Evolutionary conservation across 2,888 invertebrate species (phyloP).

Genomic region (Trypoxylon attenuatum): DNA sequence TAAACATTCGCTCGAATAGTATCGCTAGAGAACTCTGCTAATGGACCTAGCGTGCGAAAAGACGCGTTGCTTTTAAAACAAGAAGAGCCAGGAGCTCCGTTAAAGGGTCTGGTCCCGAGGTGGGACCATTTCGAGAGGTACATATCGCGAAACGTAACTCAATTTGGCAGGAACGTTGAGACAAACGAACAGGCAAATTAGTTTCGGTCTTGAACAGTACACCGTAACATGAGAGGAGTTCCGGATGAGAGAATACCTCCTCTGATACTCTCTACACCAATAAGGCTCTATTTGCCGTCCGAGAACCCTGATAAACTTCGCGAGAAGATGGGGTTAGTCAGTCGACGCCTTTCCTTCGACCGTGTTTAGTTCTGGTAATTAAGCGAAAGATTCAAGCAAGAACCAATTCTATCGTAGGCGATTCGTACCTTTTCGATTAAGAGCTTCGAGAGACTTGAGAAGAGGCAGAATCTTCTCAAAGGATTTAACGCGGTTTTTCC

Average conservation of each 20-base stretch:
- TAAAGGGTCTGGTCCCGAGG: background rate
- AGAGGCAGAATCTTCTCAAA: background rate
- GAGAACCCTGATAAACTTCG: background rate
- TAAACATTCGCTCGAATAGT: background rate
- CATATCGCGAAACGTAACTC: background rate
- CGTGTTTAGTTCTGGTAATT: background rate
- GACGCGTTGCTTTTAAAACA: background rate
- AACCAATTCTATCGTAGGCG: background rate
- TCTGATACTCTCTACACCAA: background rate
- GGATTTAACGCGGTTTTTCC: background rate
- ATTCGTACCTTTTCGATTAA: slow-evolving; percentile 13
- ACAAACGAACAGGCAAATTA: background rate
- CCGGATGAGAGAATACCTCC: background rate
- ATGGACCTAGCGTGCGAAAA: background rate
- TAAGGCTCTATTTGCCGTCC: background rate
- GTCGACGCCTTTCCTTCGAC: background rate
- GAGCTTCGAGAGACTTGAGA: slow-evolving; percentile 4
- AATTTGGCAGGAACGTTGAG: background rate
- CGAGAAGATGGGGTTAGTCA: background rate
- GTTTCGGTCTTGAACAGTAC: background rate
- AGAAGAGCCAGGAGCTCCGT: background rate
- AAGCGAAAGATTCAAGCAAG: background rate
- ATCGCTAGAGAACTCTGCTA: background rate
- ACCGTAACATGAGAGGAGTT: background rate
- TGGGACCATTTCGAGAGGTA: background rate